Percentiles rank a stretch among this genome's conserved stretches.
Conservation (phyloP, 1,140 invertebrate genomes). For the Habropoda laboriosa region DNA sequence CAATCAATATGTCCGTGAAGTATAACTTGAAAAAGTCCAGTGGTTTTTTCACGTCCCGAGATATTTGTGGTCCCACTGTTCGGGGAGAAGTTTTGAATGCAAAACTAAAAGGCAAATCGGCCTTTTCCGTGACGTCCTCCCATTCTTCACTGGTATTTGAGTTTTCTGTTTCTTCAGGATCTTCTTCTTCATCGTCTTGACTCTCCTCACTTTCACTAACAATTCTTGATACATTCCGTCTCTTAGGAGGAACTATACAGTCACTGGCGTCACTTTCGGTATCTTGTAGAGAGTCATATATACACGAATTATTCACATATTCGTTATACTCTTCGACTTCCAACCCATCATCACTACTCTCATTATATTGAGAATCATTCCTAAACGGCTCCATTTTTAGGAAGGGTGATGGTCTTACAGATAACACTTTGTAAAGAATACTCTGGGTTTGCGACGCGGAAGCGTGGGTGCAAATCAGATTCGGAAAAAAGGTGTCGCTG, state of each 20-base stretch:
- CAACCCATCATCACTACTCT: constrained; percentile 11
- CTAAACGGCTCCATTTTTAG: constrained; percentile 9
- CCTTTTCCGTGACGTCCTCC: constrained; percentile 29
- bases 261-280: neutral
- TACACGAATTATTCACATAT: constrained; percentile 22
- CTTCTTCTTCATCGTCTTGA: constrained; percentile 37
- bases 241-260: constrained; percentile 23
- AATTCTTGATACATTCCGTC: constrained; percentile 38
- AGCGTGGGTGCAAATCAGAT: too few relatives aligned
- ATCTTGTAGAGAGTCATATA: neutral
- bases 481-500: too few relatives aligned
- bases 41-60: neutral
- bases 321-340: constrained; percentile 18
- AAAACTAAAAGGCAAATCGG: constrained; percentile 22
- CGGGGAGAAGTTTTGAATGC: neutral
- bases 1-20: neutral
- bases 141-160: constrained; percentile 31
- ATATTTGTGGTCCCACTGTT: neutral
- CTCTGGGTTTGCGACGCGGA: too few relatives aligned
- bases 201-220: constrained; percentile 26
- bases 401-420: constrained; percentile 1
- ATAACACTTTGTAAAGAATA: too few relatives aligned
- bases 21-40: neutral
- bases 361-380: constrained; percentile 28
- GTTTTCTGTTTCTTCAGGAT: constrained; percentile 31